These are phyloP conservation scores for Boleophthalmus pectinirostris DNA, from an alignment of 2,113 vertebrate genomes.

Conservation along the genomic window DNA sequence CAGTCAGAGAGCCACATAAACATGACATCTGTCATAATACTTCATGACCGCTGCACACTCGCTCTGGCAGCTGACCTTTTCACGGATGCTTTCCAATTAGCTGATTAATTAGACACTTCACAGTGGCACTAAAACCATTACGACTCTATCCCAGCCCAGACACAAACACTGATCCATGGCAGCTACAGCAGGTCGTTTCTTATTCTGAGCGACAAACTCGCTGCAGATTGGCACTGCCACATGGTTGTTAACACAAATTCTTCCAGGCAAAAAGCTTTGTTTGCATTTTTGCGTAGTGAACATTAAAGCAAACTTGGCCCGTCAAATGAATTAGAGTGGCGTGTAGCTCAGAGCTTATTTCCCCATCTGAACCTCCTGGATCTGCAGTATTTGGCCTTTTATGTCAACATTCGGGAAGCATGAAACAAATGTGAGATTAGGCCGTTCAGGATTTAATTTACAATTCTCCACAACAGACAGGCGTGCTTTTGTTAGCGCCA, in stretches of 20 bases:
- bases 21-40: constrained; percentile 61
- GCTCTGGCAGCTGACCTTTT: constrained; percentile 68
- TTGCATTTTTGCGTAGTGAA: constrained; percentile 21
- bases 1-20: constrained; percentile 55
- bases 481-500: constrained; percentile 18
- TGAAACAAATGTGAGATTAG: constrained; percentile 58
- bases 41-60: constrained; percentile 48
- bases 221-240: constrained; percentile 11
- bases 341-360: constrained; percentile 37
- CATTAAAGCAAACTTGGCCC: constrained; percentile 27
- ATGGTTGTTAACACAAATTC: constrained; percentile 11
- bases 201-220: constrained; percentile 7
- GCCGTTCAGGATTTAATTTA: constrained; percentile 54
- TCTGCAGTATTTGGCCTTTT: constrained; percentile 32
- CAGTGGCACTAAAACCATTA: constrained; percentile 31
- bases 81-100: constrained; percentile 62
- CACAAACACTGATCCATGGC: constrained; percentile 22
- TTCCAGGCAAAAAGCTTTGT: constrained; percentile 25
- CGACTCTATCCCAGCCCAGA: constrained; percentile 18
- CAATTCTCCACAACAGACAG: constrained; percentile 42
- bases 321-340: constrained; percentile 21
- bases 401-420: constrained; percentile 45
- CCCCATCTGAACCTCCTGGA: constrained; percentile 26
- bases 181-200: constrained; percentile 23
- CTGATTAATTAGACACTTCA: constrained; percentile 63